Percentiles rank a stretch among this genome's conserved stretches.
phyloP scores from a whole-genome alignment of 2,113 vertebrate species.

The Panurus biarmicus region DNA sequence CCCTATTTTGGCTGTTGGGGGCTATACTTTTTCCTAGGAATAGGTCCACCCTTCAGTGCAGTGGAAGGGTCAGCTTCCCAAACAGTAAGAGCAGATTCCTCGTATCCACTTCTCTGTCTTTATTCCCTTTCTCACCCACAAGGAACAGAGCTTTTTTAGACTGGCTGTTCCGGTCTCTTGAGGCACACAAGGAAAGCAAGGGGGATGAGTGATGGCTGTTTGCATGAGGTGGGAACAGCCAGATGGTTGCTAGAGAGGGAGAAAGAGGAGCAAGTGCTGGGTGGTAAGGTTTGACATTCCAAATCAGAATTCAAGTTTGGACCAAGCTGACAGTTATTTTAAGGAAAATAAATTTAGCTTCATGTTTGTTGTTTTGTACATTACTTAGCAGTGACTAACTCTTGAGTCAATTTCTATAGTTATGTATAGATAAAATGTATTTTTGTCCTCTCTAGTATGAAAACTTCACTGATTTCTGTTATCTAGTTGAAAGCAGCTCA shows the following conservation, averaged over 20 bases:
- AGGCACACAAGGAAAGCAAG: not conserved
- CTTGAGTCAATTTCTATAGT: not conserved
- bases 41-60: not conserved
- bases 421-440: not conserved
- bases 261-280: not conserved
- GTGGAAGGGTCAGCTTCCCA: not conserved
- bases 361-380: not conserved
- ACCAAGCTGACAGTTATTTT: not conserved
- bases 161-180: not conserved
- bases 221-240: not conserved
- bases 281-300: not conserved
- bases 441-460: not conserved
- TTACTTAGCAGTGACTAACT: not conserved
- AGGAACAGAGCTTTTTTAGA: not conserved
- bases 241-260: constrained; percentile 1
- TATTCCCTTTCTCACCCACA: not conserved
- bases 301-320: not conserved
- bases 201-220: not conserved
- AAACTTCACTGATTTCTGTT: not conserved
- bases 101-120: not conserved
- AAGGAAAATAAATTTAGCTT: not conserved
- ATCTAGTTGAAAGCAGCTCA: not conserved
- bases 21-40: fast-evolving
- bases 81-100: not conserved
- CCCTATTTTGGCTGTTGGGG: not conserved